phyloP scores from a whole-genome alignment of 1,140 invertebrate species.

The Idris sp. region DNA sequence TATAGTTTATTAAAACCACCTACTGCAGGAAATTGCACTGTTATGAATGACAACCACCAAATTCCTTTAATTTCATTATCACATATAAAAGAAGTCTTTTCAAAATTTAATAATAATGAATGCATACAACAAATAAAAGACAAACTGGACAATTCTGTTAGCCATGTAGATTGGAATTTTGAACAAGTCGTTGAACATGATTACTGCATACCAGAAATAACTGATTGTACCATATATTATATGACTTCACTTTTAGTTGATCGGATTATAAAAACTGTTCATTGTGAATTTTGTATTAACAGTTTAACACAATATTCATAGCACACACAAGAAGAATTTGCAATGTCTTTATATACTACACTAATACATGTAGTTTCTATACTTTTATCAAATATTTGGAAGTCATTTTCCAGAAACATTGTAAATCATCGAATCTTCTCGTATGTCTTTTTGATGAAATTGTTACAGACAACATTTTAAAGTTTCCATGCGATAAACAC shows the following conservation, averaged over 20 bases:
- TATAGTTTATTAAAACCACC: conserved; percentile 6
- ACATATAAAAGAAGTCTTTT: not conserved
- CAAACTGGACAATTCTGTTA: not conserved
- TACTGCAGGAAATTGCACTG: conserved; percentile 2
- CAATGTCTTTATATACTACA: not conserved
- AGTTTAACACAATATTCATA: not conserved
- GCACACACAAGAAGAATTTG: not conserved
- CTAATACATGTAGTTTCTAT: conserved; percentile 3
- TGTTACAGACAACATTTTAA: conserved; percentile 1
- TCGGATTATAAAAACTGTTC: conserved; percentile 1
- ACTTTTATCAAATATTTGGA: conserved; percentile 6
- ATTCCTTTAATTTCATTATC: conserved; percentile 2
- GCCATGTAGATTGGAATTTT: not conserved
- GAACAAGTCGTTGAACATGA: conserved; percentile 1
- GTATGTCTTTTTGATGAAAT: not conserved
- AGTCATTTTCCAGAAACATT: conserved; percentile 3
- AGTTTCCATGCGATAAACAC: not conserved
- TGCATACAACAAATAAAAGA: not conserved
- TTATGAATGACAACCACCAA: not conserved
- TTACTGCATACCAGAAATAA: not conserved
- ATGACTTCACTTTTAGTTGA: conserved; percentile 1
- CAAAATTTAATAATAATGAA: not conserved
- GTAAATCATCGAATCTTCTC: not conserved
- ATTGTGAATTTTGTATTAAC: not conserved
- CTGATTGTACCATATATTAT: conserved; percentile 3